phyloP scores from a whole-genome alignment of 2,113 vertebrate genomes.

The Lonchura striata region DNA sequence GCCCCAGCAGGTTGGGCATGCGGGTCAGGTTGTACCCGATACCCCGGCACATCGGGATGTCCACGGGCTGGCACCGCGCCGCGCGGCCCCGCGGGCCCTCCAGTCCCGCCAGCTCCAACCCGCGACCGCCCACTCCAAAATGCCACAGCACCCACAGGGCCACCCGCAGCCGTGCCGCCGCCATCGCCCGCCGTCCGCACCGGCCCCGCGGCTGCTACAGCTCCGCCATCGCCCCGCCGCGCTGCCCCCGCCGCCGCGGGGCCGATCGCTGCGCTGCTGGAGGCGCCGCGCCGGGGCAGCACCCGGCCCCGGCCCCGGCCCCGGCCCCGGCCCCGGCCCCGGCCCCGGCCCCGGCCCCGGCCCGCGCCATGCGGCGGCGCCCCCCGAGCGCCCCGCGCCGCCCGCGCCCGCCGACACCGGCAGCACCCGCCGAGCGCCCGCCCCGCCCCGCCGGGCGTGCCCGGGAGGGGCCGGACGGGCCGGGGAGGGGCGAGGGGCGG shows the following conservation, averaged over 20 bases:
- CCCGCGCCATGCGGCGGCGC: too few relatives aligned
- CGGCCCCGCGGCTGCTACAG: background rate
- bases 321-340: too few relatives aligned
- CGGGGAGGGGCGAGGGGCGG: background rate
- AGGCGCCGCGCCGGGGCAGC: background rate
- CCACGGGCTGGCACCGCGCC: constrained; percentile 91
- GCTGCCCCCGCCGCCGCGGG: background rate
- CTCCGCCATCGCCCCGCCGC: constrained; percentile 41
- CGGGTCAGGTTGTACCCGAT: constrained; percentile 98
- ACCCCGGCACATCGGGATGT: constrained; percentile 94
- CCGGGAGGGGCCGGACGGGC: background rate
- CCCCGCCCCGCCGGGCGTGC: background rate
- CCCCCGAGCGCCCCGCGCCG: too few relatives aligned
- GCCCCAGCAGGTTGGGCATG: constrained; percentile 96
- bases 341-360: too few relatives aligned
- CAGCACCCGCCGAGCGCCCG: background rate
- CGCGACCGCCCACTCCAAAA: constrained; percentile 76
- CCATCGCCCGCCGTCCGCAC: constrained; percentile 38
- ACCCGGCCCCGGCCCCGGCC: too few relatives aligned
- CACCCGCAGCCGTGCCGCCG: constrained; percentile 10
- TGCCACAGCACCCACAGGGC: constrained; percentile 75
- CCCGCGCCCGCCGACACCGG: background rate
- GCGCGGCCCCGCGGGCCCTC: constrained; percentile 86
- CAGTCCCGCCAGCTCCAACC: constrained; percentile 86
- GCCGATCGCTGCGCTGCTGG: background rate